phyloP scores from a whole-genome alignment of 2,797 vertebrate genomes.

The Adelosebastes latens region DNA sequence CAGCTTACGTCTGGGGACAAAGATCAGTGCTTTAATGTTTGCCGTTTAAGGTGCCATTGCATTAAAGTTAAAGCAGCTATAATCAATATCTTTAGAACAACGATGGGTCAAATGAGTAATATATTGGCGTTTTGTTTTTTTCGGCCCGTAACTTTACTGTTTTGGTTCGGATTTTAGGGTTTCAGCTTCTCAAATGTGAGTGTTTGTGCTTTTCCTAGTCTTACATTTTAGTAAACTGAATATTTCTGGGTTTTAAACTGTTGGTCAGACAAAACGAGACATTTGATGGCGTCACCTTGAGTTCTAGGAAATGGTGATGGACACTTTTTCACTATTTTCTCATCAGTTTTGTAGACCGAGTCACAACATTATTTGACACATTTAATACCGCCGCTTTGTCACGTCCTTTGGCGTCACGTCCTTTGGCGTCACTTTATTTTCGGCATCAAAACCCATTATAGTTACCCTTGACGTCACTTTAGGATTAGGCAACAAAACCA shows the following conservation, averaged over 20 bases:
- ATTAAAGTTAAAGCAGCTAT: too few species aligned
- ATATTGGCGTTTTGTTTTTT: neutral
- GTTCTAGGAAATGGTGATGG: neutral
- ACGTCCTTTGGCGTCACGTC: too few species aligned
- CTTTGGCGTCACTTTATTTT: too few species aligned
- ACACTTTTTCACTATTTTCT: neutral
- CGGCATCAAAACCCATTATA: too few species aligned
- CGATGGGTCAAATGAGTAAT: neutral
- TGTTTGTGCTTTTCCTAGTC: neutral
- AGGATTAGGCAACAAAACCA: too few species aligned
- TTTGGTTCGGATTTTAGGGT: neutral
- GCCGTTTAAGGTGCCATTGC: neutral
- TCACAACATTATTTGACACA: neutral
- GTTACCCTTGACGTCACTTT: too few species aligned
- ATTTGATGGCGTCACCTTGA: neutral
- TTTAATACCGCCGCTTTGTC: neutral
- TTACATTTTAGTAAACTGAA: neutral
- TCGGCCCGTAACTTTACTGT: fast-evolving
- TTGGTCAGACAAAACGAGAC: neutral
- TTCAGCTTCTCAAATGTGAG: neutral
- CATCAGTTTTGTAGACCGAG: neutral
- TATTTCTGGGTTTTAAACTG: neutral
- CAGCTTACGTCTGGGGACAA: conserved; percentile 5
- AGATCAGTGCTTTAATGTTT: conserved; percentile 1
- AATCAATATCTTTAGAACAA: neutral